These are phyloP conservation scores for Serilophus lunatus DNA, from an alignment of 2,113 vertebrate species.

Conservation along the genomic window DNA sequence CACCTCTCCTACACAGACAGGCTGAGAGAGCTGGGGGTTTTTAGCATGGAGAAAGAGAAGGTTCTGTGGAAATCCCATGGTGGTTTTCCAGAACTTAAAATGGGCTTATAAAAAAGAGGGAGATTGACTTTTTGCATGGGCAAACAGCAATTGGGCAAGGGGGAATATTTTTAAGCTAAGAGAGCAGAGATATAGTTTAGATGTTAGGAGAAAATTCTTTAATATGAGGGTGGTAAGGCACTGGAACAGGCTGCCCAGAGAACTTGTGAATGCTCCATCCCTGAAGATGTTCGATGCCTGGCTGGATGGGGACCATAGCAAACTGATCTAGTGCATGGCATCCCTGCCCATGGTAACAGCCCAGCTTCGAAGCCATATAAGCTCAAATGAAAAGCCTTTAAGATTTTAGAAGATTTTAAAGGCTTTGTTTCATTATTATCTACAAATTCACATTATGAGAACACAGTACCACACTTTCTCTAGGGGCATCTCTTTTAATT, in stretches of 20 bases:
- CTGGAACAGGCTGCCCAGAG: background rate
- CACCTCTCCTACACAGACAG: background rate
- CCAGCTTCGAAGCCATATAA: no score
- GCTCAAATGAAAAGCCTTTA: no score
- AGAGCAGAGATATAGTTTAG: background rate
- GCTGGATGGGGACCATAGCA: background rate
- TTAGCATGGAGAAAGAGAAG: background rate
- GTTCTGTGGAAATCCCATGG: background rate
- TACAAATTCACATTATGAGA: no score
- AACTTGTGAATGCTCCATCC: background rate
- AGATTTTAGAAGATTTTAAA: no score
- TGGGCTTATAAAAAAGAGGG: background rate
- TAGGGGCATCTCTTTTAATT: no score
- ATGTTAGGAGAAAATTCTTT: background rate
- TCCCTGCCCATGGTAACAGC: no score
- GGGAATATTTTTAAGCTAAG: background rate
- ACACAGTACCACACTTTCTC: no score
- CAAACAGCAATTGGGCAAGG: background rate
- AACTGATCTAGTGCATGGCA: background rate
- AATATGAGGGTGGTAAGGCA: background rate
- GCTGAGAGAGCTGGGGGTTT: background rate
- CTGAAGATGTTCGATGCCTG: background rate
- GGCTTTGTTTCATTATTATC: no score
- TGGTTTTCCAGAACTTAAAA: background rate
- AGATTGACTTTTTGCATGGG: fast-evolving